Evolutionary conservation across 2,797 vertebrate genomes (phyloP).

Genomic region (Sternotherus odoratus): DNA sequence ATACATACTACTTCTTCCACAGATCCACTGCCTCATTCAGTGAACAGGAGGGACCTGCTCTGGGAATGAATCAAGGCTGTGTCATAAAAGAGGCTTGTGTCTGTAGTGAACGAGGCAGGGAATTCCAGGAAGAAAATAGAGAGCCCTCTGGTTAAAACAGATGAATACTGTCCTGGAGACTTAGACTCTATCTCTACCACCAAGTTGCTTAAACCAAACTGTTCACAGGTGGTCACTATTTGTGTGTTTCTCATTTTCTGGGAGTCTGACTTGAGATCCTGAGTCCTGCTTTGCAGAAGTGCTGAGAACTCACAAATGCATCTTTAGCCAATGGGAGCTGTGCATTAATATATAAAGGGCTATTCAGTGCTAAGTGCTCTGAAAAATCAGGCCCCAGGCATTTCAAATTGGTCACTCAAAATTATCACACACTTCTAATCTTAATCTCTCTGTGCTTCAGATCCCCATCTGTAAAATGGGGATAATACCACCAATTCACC

Average conservation of each 20-base stretch:
- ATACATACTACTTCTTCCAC: not conserved
- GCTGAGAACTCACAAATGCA: not conserved
- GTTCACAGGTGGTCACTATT: not conserved
- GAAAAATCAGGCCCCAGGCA: not conserved
- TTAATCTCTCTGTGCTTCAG: not conserved
- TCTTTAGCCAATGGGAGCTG: not conserved
- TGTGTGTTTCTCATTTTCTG: not conserved
- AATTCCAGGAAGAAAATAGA: not conserved
- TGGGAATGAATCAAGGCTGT: not conserved
- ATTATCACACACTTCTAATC: not conserved
- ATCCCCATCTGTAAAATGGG: not conserved
- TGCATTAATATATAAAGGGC: not conserved
- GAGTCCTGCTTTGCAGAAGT: not conserved
- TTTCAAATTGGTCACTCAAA: not conserved
- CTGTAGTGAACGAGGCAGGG: not conserved
- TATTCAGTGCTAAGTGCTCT: not conserved
- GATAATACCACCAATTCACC: not conserved
- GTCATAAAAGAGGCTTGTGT: not conserved
- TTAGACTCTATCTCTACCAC: not conserved
- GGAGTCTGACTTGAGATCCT: fast-evolving
- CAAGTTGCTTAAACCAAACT: not conserved
- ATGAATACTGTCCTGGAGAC: not conserved
- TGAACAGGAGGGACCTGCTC: not conserved
- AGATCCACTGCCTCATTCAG: not conserved
- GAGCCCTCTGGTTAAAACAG: not conserved